These are phyloP conservation scores for Myotis pilosus DNA, from an alignment of 2,797 vertebrate species.

Conservation along the genomic window DNA sequence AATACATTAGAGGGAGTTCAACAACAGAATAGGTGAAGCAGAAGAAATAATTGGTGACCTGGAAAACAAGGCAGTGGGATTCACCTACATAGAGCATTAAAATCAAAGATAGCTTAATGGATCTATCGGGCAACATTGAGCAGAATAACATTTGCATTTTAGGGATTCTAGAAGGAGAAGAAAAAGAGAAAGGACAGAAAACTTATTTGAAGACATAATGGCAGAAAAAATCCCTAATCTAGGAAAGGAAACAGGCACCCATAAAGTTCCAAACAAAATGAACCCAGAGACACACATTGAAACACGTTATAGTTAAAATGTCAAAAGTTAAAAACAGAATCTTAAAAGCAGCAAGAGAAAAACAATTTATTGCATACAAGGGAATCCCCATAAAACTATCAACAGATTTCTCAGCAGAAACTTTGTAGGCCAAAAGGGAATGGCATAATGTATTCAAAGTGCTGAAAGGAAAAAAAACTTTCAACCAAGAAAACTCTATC, in stretches of 20 bases:
- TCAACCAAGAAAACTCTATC: neutral
- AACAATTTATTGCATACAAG: neutral
- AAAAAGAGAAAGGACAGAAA: neutral
- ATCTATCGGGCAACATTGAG: neutral
- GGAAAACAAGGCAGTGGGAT: neutral
- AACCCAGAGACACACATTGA: neutral
- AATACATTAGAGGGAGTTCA: neutral
- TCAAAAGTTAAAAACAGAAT: neutral
- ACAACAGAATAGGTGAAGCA: neutral
- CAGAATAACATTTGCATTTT: neutral
- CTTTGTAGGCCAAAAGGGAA: neutral
- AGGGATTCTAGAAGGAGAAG: neutral
- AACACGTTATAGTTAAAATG: neutral
- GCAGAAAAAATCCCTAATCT: neutral
- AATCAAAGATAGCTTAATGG: neutral
- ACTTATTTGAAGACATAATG: neutral
- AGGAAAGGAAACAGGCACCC: neutral
- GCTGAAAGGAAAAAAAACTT: neutral
- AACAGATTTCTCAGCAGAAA: neutral
- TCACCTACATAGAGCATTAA: neutral
- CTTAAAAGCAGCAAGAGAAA: neutral
- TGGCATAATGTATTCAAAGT: neutral
- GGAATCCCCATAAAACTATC: neutral
- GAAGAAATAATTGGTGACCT: neutral
- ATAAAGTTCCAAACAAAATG: neutral